Conservation (phyloP, 2,797 vertebrate genomes). For the Moxostoma hubbsi region DNA sequence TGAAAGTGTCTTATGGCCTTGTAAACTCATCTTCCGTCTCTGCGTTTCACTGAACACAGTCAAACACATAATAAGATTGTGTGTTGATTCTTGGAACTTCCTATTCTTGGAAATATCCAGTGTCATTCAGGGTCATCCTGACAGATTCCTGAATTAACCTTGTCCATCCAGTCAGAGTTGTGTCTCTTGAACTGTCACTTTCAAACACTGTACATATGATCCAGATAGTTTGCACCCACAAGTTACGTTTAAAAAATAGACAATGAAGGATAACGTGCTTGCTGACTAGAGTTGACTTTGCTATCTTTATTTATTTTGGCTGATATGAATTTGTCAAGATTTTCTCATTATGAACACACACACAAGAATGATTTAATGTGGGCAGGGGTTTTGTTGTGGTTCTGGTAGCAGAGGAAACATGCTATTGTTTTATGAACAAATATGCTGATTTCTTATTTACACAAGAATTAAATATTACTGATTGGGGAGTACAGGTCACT, state of each 20-base stretch:
- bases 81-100: constrained; percentile 49
- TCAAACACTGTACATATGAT: constrained; percentile 54
- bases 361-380: constrained; percentile 68
- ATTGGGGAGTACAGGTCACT: not conserved
- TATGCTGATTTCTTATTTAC: not conserved
- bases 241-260: constrained; percentile 39
- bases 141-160: constrained; percentile 58
- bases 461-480: not conserved
- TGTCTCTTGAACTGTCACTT: constrained; percentile 49
- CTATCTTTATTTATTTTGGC: constrained; percentile 47
- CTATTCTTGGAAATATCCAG: constrained; percentile 57
- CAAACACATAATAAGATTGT: constrained; percentile 20
- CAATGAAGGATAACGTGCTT: constrained; percentile 58
- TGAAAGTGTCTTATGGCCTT: constrained; percentile 29
- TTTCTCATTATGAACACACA: constrained; percentile 66
- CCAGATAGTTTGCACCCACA: not conserved
- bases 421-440: not conserved
- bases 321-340: constrained; percentile 60
- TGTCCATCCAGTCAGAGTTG: constrained; percentile 51
- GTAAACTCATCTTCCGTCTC: constrained; percentile 24
- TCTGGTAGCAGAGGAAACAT: constrained; percentile 39
- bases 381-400: constrained; percentile 67
- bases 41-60: constrained; percentile 3
- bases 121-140: constrained; percentile 67
- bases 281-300: constrained; percentile 63